Conservation (phyloP, 2,797 vertebrate genomes). For the Lepus oiostolus region DNA sequence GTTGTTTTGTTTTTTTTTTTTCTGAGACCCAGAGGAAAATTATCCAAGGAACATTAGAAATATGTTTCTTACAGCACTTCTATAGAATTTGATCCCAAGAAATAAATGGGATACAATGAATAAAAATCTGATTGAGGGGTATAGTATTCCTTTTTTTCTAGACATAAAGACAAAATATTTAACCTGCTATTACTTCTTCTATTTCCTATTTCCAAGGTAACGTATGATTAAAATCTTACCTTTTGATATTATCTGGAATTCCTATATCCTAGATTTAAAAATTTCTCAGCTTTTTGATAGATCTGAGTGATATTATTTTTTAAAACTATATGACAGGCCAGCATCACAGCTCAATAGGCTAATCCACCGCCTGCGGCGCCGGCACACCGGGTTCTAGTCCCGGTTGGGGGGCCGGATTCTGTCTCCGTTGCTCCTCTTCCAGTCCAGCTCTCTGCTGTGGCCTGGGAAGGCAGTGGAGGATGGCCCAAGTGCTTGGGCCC, state of each 20-base stretch:
- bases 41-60: not conserved
- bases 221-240: not conserved
- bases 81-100: not conserved
- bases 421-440: too few species aligned
- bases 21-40: not conserved
- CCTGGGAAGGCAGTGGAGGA: too few species aligned
- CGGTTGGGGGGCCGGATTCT: too few species aligned
- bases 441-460: too few species aligned
- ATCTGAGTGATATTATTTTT: not conserved
- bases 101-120: not conserved
- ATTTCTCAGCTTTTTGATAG: not conserved
- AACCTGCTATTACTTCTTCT: not conserved
- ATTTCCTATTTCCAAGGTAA: slow-evolving; percentile 28
- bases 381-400: too few species aligned
- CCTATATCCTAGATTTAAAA: not conserved
- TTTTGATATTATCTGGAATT: slow-evolving; percentile 25
- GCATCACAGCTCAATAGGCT: too few species aligned
- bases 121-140: not conserved
- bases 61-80: not conserved
- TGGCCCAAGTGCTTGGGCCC: too few species aligned
- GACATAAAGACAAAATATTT: slow-evolving; percentile 5
- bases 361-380: too few species aligned
- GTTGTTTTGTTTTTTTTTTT: slow-evolving; percentile 20
- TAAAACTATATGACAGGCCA: not conserved
- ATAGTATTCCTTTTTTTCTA: slow-evolving; percentile 49